These are phyloP conservation scores for Sceliomorpha sp. DNA, from an alignment of 2,888 invertebrate species.

Conservation along the genomic window DNA sequence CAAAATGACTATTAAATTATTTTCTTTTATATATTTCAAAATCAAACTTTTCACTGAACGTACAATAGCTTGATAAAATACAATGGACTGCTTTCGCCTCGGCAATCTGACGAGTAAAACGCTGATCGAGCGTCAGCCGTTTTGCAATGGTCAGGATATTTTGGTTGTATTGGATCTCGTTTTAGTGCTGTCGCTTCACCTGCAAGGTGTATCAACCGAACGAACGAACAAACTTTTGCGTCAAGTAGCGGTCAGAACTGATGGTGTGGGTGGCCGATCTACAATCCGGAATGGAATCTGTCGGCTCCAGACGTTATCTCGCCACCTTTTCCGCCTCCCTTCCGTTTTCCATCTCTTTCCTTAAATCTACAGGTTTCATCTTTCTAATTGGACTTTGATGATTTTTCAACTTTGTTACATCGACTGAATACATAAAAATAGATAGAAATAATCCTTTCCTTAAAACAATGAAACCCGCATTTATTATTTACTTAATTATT, in stretches of 20 bases:
- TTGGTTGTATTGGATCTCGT: slow-evolving; percentile 34
- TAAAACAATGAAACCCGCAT: no score
- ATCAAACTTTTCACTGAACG: no score
- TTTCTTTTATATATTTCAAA: no score
- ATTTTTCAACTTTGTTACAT: slow-evolving; percentile 1
- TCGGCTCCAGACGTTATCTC: slow-evolving; percentile 77
- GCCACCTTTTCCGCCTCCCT: slow-evolving; percentile 42
- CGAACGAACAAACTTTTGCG: slow-evolving; percentile 70
- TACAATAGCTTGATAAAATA: no score
- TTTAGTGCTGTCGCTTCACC: slow-evolving; percentile 66
- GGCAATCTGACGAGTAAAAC: slow-evolving; percentile 23
- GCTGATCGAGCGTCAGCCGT: slow-evolving; percentile 29
- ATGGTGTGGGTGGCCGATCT: slow-evolving; percentile 76
- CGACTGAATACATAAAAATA: neutral
- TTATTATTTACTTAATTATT: neutral
- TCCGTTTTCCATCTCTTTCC: slow-evolving; percentile 9
- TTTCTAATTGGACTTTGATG: no score
- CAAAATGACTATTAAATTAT: no score
- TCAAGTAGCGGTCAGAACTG: slow-evolving; percentile 70
- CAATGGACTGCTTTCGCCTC: neutral
- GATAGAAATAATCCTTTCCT: no score
- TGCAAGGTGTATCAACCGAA: slow-evolving; percentile 68
- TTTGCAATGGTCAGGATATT: slow-evolving; percentile 34
- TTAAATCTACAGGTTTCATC: slow-evolving; percentile 2
- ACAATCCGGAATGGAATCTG: slow-evolving; percentile 79